These are phyloP conservation scores for Zaprionus taronus DNA, from an alignment of 1,140 invertebrate genomes.

Conservation along the genomic window DNA sequence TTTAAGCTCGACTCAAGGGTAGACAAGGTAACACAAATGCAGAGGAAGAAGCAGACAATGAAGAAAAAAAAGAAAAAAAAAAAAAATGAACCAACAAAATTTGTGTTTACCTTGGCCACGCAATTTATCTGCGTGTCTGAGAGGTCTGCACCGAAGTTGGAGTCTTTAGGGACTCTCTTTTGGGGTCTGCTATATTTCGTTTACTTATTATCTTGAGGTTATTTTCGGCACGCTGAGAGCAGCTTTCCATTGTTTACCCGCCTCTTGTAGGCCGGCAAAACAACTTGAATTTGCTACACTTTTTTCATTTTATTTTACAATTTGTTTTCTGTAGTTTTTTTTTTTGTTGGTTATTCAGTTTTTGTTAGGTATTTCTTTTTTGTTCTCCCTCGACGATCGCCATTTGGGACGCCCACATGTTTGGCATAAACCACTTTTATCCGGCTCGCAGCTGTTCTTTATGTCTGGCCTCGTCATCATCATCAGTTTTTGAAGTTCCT, in stretches of 20 bases:
- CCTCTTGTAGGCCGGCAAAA: conserved; percentile 47
- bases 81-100: conserved; percentile 8
- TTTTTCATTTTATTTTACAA: conserved; percentile 26
- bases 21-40: conserved; percentile 6
- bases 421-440: conserved; percentile 34
- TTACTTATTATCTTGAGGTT: conserved; percentile 44
- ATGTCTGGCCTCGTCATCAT: neutral
- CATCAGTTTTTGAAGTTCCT: conserved; percentile 45
- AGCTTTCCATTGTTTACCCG: conserved; percentile 49
- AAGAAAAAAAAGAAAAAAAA: neutral
- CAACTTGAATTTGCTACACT: conserved; percentile 43
- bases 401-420: conserved; percentile 34
- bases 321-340: neutral
- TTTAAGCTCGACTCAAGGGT: conserved; percentile 31
- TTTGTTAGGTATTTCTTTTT: neutral
- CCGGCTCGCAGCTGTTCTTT: conserved; percentile 27
- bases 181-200: conserved; percentile 14
- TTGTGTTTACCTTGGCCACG: conserved; percentile 51
- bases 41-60: conserved; percentile 3
- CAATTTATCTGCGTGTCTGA: conserved; percentile 41
- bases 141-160: neutral
- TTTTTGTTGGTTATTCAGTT: conserved; percentile 10
- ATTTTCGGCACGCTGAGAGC: conserved; percentile 34
- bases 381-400: neutral
- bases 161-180: conserved; percentile 4